These are phyloP conservation scores for Macaria liturata DNA, from an alignment of 2,888 invertebrate genomes.

Conservation along the genomic window DNA sequence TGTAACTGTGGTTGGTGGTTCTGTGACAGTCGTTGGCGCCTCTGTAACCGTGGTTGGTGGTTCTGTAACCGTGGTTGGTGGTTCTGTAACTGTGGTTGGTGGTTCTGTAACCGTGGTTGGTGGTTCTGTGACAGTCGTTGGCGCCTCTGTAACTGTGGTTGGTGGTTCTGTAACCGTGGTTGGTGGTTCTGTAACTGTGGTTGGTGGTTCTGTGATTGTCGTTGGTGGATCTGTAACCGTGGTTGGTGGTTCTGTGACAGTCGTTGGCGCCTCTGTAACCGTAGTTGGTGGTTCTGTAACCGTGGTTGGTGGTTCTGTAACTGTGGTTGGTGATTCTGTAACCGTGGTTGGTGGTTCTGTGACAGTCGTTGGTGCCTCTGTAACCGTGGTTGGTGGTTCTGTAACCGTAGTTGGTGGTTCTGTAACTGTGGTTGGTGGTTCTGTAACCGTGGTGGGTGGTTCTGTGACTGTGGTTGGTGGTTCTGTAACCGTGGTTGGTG, in stretches of 20 bases:
- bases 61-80: background rate
- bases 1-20: conserved; percentile 1
- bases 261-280: background rate
- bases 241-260: background rate
- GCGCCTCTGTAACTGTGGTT: background rate
- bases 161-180: background rate
- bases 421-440: conserved; percentile 1
- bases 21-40: background rate
- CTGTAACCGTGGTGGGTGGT: background rate
- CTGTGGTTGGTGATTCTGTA: conserved; percentile 2
- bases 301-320: background rate
- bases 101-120: background rate
- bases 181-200: conserved; percentile 1
- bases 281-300: conserved; percentile 3
- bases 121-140: conserved; percentile 1
- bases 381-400: background rate
- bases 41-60: background rate
- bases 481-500: background rate
- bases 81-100: conserved; percentile 3
- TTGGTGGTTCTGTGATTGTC: background rate
- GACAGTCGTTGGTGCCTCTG: background rate
- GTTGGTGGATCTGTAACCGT: conserved; percentile 1
- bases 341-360: background rate
- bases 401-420: conserved; percentile 1
- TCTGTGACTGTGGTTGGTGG: background rate